Evolutionary conservation across 2,797 vertebrate genomes (phyloP).

Genomic region (Okamejei kenojei): DNA sequence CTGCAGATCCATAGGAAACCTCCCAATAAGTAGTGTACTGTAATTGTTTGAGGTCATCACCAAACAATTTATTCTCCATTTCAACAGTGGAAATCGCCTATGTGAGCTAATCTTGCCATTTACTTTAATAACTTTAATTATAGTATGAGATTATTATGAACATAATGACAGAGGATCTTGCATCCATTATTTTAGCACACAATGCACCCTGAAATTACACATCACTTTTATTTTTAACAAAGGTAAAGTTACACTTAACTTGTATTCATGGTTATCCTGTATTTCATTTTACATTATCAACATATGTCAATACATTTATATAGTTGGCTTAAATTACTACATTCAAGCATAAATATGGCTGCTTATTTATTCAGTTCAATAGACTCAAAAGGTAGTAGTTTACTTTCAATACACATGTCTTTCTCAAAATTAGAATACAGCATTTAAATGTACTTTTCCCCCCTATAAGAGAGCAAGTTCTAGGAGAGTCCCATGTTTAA

Average conservation of each 20-base stretch:
- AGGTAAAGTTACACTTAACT: background rate
- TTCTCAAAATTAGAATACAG: background rate
- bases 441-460: background rate
- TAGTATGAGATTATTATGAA: background rate
- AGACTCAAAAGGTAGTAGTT: background rate
- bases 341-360: background rate
- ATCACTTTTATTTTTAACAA: background rate
- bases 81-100: background rate
- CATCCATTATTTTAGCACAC: background rate
- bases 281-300: background rate
- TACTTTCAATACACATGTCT: background rate
- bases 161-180: no score
- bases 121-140: background rate
- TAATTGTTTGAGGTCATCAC: background rate
- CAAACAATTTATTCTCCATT: background rate
- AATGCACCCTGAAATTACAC: background rate
- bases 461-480: background rate
- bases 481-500: background rate
- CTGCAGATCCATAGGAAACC: background rate
- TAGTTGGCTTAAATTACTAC: background rate
- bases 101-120: background rate
- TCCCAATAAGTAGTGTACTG: background rate
- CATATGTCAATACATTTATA: background rate
- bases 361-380: background rate
- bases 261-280: background rate